Conservation (phyloP, 2,113 vertebrate genomes). For the Apteryx mantelli region DNA sequence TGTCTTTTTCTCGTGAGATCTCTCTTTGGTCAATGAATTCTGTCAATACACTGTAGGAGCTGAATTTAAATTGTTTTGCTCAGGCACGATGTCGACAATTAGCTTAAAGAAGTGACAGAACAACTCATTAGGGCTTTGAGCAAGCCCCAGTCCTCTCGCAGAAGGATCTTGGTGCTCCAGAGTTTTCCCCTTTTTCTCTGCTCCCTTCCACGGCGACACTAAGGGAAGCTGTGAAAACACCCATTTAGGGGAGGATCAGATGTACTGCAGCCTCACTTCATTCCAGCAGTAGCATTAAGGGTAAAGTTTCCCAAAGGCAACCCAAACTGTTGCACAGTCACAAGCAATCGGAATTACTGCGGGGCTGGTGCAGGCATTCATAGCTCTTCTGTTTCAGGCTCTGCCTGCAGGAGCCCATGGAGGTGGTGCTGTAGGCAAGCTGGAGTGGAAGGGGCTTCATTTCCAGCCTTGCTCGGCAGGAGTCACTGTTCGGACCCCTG, state of each 20-base stretch:
- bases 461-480: background rate
- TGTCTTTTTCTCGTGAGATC: background rate
- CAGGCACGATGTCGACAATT: conserved; percentile 26
- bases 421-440: background rate
- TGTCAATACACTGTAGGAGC: conserved; percentile 32
- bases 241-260: background rate
- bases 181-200: background rate
- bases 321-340: background rate
- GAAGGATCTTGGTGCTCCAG: background rate
- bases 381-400: background rate
- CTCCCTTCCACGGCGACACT: background rate
- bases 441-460: background rate
- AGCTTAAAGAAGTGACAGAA: conserved; percentile 48
- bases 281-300: background rate
- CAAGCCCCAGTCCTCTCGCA: background rate
- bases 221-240: background rate
- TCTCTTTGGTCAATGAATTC: conserved; percentile 3
- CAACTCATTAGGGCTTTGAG: conserved; percentile 32
- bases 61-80: conserved; percentile 34
- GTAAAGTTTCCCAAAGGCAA: background rate
- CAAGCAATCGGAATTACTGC: background rate
- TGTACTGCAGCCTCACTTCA: background rate
- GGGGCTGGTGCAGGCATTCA: background rate
- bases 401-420: background rate
- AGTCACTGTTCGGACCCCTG: background rate